Base-by-base conservation (phyloP, 2,797 vertebrate species). In the Fistularia tabacaria region DNA sequence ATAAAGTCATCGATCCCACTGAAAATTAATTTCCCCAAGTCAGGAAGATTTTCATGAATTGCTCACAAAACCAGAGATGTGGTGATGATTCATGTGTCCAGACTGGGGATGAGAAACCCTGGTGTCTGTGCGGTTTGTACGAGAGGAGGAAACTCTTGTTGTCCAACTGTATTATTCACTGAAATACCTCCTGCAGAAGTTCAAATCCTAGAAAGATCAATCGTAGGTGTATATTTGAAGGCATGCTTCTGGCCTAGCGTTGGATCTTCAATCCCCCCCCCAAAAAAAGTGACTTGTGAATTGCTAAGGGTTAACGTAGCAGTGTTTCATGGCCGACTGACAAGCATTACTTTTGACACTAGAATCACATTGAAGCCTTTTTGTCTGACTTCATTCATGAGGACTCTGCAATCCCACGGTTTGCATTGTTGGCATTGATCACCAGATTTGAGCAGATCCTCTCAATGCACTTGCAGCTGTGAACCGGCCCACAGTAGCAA, bases 191-290 rank as follows among this genome's bases (percentile, higher is more conserved):
- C 25, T 25, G 25, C 25, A 25, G 25, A 25, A 25, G 5, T 5
- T 3, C 25, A 25, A 25, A 25, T 25, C 25, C 25, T 25, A 25
- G 2, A 25, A 3, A 25, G 25, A 25, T 5, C 25, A 25, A 25
- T 62, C 11, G 76, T 71, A 77, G 71, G 78, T 82, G 74, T 77
- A 73, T 71, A 57, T 73, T 62, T 69, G 69, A 77, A 72, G 73
- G 54, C 71, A 53, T 59, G 51, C 40, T 57, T 36, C 51, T 62
- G 66, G 66, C 58, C 63, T 45, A 42, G 69, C 57, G 64, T 73
- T 73, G 58, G 64, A 48, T 55, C 47, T 59, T 76, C 49, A 68
- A 25, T 25, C n/a, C n/a, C n/a, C n/a, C n/a, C 62, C 77, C 42
- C 55, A 62, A 54, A 71, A 15, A 69, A 58, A 60, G 69, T 51